Base-by-base conservation (phyloP, 2,888 invertebrate species). In the Cephalotes varians region DNA sequence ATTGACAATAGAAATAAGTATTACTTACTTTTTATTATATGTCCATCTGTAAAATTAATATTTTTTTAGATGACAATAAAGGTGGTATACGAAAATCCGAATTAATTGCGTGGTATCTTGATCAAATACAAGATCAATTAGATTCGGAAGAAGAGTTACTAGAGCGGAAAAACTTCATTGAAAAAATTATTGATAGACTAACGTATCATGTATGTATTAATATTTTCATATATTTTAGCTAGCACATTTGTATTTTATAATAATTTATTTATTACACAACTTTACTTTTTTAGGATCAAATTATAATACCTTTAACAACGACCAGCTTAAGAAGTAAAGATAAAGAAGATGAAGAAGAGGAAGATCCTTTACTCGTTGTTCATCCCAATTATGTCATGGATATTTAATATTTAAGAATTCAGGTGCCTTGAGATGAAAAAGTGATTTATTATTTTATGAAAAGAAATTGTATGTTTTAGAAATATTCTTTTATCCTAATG, bases 311-410 rank as follows among this genome's bases (percentile, higher is more conserved):
- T 0, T 95, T 98, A 69, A 96, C 96, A 0, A 96, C 96, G 85
- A 95, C 95, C 74, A 95, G 96, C 90, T 95, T 95, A 81, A 95
- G 95, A 49, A 92, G 95, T 9, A 95, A 95, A 91, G 95, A 95
- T 28, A 95, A 95, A n/a, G 94, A 95, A 0, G 95, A 95, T 0
- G 96, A 96, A 28, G 96, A 96, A 82, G 97, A 97, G 47, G 98
- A 97, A 47, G 98, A 99, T 95, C 98, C 98, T 0, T 94, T 98
- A 58, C 95, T 99, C 6, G 98, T 99, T 21, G 99, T 99, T 0
- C 99, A 99, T 96, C 99, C 99, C 0, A 99, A 99, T 95, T 99
- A 99, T 94, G 96, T 98, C 65, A 96, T 98, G 64, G 98, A 98
- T 88, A 95, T 94, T 85, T 95, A 92, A 92, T 64, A n/a, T 60